Evolutionary conservation across 2,888 invertebrate species (phyloP).

Genomic region (Nemapogon koenigi): DNA sequence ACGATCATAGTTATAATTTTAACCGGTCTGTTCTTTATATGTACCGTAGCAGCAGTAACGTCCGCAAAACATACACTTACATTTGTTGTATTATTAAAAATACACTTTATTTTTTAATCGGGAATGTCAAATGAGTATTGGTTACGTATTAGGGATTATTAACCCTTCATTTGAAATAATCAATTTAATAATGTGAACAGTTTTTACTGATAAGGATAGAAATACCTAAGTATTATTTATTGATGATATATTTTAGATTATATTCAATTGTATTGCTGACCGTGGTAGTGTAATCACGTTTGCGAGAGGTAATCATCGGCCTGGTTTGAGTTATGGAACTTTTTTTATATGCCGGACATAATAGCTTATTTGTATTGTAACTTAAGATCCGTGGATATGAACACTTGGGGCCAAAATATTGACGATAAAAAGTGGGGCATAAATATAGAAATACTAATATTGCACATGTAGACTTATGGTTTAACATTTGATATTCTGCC

Average conservation of each 20-base stretch:
- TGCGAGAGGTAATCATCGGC: constrained; percentile 29
- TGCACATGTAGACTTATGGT: too few species aligned
- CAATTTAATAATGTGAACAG: too few species aligned
- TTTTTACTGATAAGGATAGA: too few species aligned
- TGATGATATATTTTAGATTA: constrained; percentile 3
- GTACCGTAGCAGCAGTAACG: constrained; percentile 16
- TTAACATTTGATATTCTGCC: too few species aligned
- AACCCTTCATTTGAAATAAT: too few species aligned
- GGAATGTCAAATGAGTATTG: too few species aligned
- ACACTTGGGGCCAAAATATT: too few species aligned
- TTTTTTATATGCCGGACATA: constrained; percentile 34
- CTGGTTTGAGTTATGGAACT: constrained; percentile 22
- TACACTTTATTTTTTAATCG: too few species aligned
- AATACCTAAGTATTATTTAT: constrained; percentile 14
- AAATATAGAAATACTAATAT: too few species aligned
- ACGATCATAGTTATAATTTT: constrained; percentile 35
- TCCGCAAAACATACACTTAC: constrained; percentile 12
- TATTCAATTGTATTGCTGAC: constrained; percentile 20
- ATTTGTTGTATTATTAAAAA: too few species aligned
- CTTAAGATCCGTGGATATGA: constrained; percentile 24
- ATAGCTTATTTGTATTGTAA: constrained; percentile 34
- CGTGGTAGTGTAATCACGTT: constrained; percentile 29
- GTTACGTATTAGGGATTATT: too few species aligned
- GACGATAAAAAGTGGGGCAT: too few species aligned
- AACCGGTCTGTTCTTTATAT: constrained; percentile 22